Base-by-base conservation (phyloP, 1,140 invertebrate genomes). In the Antheraea mylitta region DNA sequence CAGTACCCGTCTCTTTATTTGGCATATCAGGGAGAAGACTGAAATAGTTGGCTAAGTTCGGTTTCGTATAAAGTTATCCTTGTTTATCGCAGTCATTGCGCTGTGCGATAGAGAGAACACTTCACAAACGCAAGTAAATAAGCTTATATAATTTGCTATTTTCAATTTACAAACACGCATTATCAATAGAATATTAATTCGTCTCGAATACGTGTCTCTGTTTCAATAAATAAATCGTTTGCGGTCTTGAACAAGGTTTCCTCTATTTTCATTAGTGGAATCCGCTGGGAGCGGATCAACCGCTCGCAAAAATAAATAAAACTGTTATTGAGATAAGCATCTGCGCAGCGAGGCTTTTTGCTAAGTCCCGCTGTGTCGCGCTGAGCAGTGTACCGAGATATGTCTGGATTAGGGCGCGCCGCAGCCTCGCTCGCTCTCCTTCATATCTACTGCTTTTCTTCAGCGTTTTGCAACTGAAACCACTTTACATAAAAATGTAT, bases 311-410 rank as follows among this genome's bases (percentile, higher is more conserved):
- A 91, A 90, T 90, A 91, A 92, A 90, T 92, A 92, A 92, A 90
- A 90, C 88, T 90, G 89, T 92, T 91, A 92, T 92, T 92, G 89
- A 88, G 89, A 92, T 90, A 92, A 90, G 81, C 89, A 90, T 92
- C 88, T 92, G 89, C 82, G 79, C 82, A 79, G 81, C 80, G 81
- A 83, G 89, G 87, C 83, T 88, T 88, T 81, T 81, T 85, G 83
- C 85, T 89, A 90, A 88, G 84, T 88, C 85, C 86, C 88, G 85
- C 80, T 82, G 84, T 86, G 85, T 83, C 86, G 85, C 87, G 81
- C 76, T 85, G 87, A 89, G 83, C 83, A 89, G 86, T 89, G 86
- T 88, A 84, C 85, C 81, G 81, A 87, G 89, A 91, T 91, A 87
- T 88, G 89, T 87, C 75, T 75, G 89, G 89, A 91, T 91, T 91